Percentiles rank a stretch among this genome's conserved stretches.
Conservation (phyloP, 2,888 invertebrate species). For the Carabus problematicus region DNA sequence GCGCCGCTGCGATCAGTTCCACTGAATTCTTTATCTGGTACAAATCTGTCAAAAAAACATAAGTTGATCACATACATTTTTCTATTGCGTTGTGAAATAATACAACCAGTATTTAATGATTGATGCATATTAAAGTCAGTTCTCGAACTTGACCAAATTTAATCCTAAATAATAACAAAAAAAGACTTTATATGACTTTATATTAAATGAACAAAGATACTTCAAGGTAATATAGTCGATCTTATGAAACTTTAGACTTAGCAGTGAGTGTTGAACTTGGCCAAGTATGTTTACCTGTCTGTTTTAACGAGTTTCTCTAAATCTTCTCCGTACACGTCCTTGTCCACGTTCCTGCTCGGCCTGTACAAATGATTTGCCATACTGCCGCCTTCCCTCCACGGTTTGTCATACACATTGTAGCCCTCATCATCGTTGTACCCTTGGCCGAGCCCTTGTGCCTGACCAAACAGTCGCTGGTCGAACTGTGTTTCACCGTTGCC, state of each 20-base stretch:
- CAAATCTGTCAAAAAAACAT: constrained; percentile 70
- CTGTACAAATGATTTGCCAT: constrained; percentile 90
- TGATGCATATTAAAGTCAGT: too few species aligned
- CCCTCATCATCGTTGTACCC: constrained; percentile 97
- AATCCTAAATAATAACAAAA: too few species aligned
- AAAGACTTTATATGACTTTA: too few species aligned
- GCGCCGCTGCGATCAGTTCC: constrained; percentile 79
- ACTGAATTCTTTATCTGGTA: constrained; percentile 96
- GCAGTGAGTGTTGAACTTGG: too few species aligned
- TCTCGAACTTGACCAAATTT: too few species aligned
- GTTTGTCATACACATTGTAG: constrained; percentile 97
- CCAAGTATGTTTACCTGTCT: constrained; percentile 71
- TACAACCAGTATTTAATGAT: too few species aligned
- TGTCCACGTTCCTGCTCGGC: constrained; percentile 86
- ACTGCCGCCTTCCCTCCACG: constrained; percentile 91
- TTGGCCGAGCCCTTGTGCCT: constrained; percentile 83
- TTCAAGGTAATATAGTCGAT: too few species aligned
- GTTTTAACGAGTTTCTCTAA: constrained; percentile 88
- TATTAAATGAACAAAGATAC: too few species aligned
- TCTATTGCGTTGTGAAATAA: too few species aligned
- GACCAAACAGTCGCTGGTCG: constrained; percentile 96
- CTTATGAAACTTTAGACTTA: too few species aligned
- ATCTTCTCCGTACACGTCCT: constrained; percentile 90
- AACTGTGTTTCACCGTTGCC: constrained; percentile 83
- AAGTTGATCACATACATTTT: too few species aligned